Evolutionary conservation across 2,113 vertebrate genomes (phyloP).

Genomic region (Sturnira hondurensis): DNA sequence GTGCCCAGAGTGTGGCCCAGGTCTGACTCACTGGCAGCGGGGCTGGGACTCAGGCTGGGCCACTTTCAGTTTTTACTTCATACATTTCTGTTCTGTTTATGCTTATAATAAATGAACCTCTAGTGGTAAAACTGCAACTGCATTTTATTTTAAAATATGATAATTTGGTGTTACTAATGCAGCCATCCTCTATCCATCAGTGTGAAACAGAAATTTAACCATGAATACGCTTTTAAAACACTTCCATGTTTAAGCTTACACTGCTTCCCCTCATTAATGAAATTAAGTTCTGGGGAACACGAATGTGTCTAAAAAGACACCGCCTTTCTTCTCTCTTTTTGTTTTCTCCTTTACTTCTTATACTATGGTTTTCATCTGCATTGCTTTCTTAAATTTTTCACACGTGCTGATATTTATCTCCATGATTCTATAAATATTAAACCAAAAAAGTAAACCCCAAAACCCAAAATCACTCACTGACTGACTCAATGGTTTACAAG

Average conservation of each 20-base stretch:
- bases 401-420: not conserved
- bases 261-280: not conserved
- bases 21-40: not conserved
- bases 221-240: not conserved
- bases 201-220: not conserved
- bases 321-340: too few relatives aligned
- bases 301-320: not conserved
- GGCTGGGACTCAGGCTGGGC: accelerated
- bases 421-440: not conserved
- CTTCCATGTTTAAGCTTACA: not conserved
- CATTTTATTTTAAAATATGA: not conserved
- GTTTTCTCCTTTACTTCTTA: too few relatives aligned
- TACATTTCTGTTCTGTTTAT: not conserved
- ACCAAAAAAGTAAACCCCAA: not conserved
- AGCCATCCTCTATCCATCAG: not conserved
- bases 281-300: not conserved
- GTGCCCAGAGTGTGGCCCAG: accelerated
- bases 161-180: not conserved
- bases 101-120: not conserved
- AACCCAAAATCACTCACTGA: not conserved
- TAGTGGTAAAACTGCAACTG: not conserved
- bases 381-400: not conserved
- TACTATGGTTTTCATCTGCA: not conserved
- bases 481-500: not conserved
- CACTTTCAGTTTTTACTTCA: not conserved